Evolutionary conservation across 2,113 vertebrate species (phyloP), one percentile per base, ranked within the genome.

Genomic region (Lagopus leucura): DNA sequence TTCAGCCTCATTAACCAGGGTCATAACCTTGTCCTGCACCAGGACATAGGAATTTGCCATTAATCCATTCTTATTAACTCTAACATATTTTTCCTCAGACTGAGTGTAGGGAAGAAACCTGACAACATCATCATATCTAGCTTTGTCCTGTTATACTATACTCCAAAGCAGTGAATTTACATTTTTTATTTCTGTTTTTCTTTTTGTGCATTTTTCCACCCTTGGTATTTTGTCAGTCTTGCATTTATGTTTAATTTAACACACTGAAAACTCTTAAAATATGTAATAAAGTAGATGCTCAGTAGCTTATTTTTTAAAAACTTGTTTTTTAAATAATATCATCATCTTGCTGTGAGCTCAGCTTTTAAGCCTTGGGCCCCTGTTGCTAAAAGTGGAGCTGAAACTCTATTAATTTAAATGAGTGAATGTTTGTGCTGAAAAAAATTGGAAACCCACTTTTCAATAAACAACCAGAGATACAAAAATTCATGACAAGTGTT

Each of bases 211-310:
- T 87, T 93, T 91, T 96, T 50, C 25, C 55, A 28, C 80, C 28
- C 78, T 87, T 73, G 40, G 54, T 71, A 79, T 87, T 93, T 94
- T 82, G 45, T 91, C 58, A 66, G 42, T 74, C 19, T 77, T 91
- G 65, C 65, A 74, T 83, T 91, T 91, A 90, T 81, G 45, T 88
- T 95, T 88, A 82, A 94, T 91, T 91, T 63, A 93, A 70, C 67
- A 52, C 10, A 86, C 64, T 27, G 21, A 81, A 96, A 93, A n/a
- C 40, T 82, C 64, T 80, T 90, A 67, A 94, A 95, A 86, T 93
- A 74, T 75, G 43, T 60, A 70, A 52, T 60, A 94, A 82, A 88
- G 94, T 52, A 88, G 82, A 93, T 86, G 70, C 15, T 22, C 79
- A 18, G 57, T 78, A 71, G 60, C 45, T 94, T 90, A 50, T 27